These are phyloP conservation scores for Cinclus mexicanus DNA, from an alignment of 2,113 vertebrate genomes.

Conservation along the genomic window DNA sequence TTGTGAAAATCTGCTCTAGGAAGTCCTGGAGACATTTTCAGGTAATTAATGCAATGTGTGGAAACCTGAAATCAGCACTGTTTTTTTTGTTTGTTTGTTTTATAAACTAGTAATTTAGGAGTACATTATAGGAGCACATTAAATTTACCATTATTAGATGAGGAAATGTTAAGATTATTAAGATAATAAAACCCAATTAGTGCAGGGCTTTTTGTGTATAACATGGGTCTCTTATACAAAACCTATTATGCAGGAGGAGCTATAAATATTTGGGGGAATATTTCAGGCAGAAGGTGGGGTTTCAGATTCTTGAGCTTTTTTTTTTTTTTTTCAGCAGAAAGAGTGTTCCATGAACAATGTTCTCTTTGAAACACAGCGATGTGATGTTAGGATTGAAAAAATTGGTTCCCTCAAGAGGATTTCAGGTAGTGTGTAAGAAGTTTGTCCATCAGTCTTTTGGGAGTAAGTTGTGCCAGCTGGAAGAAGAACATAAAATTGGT, in stretches of 20 bases:
- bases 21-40: constrained; percentile 75
- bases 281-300: constrained; percentile 1
- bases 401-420: not conserved
- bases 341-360: constrained; percentile 10
- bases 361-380: not conserved
- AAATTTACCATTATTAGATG: constrained; percentile 78
- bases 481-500: not conserved
- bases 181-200: constrained; percentile 75
- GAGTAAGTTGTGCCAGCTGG: not conserved
- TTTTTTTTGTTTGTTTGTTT: not conserved
- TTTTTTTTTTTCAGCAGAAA: not conserved
- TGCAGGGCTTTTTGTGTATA: constrained; percentile 18
- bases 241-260: not conserved
- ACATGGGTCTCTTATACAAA: constrained; percentile 29
- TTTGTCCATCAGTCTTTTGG: not conserved
- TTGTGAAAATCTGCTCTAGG: constrained; percentile 72
- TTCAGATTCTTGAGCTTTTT: constrained; percentile 2
- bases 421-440: not conserved
- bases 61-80: constrained; percentile 72
- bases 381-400: not conserved
- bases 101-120: constrained; percentile 77
- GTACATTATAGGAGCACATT: constrained; percentile 75
- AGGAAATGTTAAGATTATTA: constrained; percentile 79
- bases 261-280: constrained; percentile 18
- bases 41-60: constrained; percentile 78